Percentiles rank a stretch among this genome's conserved stretches.
Evolutionary conservation across 1,140 invertebrate genomes (phyloP).

Genomic region (Papilio dardanus): DNA sequence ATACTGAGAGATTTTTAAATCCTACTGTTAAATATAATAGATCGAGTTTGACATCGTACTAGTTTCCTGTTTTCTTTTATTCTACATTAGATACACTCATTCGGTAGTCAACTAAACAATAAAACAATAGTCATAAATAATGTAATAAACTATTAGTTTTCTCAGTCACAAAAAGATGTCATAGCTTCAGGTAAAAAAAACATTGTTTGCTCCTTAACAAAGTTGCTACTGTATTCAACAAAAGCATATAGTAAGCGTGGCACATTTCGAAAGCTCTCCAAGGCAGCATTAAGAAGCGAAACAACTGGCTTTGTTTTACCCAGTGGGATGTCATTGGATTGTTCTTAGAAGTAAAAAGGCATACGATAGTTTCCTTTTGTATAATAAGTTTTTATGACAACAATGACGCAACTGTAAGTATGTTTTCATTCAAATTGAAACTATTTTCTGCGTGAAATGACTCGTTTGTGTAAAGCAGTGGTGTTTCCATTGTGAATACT

Average conservation of each 20-base stretch:
- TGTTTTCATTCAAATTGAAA: conserved; percentile 33
- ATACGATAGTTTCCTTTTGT: conserved; percentile 35
- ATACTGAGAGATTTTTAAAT: background rate
- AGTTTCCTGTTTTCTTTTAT: background rate
- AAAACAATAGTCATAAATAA: conserved; percentile 8
- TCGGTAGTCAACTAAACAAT: background rate
- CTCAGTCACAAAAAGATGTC: conserved; percentile 4
- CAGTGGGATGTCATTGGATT: conserved; percentile 56
- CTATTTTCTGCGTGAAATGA: conserved; percentile 36
- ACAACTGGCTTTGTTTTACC: conserved; percentile 61
- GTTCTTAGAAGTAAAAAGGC: conserved; percentile 66
- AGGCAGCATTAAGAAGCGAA: conserved; percentile 45
- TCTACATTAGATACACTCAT: background rate
- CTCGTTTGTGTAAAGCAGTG: conserved; percentile 34
- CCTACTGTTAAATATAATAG: background rate
- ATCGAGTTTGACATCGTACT: background rate
- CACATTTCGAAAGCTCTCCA: conserved; percentile 51
- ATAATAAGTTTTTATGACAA: conserved; percentile 38
- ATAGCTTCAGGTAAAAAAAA: conserved; percentile 38
- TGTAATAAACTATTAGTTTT: conserved; percentile 22
- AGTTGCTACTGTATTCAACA: conserved; percentile 59
- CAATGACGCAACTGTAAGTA: conserved; percentile 31
- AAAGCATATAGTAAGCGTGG: conserved; percentile 45
- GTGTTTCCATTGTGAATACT: conserved; percentile 40
- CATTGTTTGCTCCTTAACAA: conserved; percentile 45